Evolutionary conservation across 2,888 invertebrate genomes (phyloP), one percentile per base, ranked within the genome.

Genomic region (Venusia cambrica): DNA sequence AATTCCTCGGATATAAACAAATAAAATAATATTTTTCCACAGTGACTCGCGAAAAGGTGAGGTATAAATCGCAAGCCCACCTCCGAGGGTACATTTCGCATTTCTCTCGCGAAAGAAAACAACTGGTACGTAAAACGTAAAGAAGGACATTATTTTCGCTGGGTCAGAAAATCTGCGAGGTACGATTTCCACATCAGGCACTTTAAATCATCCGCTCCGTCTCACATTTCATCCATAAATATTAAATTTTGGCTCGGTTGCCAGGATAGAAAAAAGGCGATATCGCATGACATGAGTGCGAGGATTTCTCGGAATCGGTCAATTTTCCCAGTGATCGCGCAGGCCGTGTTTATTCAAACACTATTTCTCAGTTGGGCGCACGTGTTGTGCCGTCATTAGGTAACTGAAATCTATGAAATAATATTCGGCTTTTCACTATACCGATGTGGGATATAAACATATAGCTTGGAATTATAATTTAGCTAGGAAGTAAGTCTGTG

Each of bases 221-320:
- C 73, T 83, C 79, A 87, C 81, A 81, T 81, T 84, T 83, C 81
- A 78, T 78, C 84, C 77, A 84, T 87, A 85, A 85, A 85, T 85
- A 84, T 84, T 84, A 85, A 85, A 84, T 79, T 76, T 78, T 73
- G 73, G 71, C 73, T 73, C 65, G 73, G 76, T 70, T 71, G 67
- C 63, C 62, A 65, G 68, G 65, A 74, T 73, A 76, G 75, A 77
- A 79, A 75, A 77, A 78, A 80, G 72, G 70, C 73, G 75, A 74
- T 79, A 76, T 78, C 71, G 62, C 65, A 69, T 78, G 74, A 73
- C 83, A 76, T 78, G 80, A 74, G 73, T 69, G 63, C 54, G 70
- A 71, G 75, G 76, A 80, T 85, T 80, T 73, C 68, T 72, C 67
- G 73, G 74, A 83, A 83, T 80, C 80, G 83, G 83, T 79, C 79